Evolutionary conservation across 1,140 invertebrate species (phyloP).

Genomic region (Chrysomallon squamiferum): DNA sequence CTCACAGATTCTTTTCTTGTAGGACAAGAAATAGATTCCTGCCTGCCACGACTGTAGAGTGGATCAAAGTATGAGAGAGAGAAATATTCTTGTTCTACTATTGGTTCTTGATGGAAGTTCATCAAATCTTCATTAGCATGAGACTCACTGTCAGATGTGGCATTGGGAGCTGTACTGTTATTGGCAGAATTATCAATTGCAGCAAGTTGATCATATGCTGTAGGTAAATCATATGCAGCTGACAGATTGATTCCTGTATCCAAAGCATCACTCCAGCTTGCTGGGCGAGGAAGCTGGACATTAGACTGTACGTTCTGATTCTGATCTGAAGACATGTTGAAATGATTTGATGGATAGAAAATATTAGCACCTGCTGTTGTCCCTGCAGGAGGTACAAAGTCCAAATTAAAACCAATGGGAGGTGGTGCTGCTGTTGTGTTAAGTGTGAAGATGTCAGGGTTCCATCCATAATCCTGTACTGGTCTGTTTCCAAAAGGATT

Average conservation of each 20-base stretch:
- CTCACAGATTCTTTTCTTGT: conserved; percentile 8
- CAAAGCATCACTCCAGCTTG: conserved; percentile 14
- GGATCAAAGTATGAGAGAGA: conserved; percentile 56
- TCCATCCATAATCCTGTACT: background rate
- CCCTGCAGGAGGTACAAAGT: background rate
- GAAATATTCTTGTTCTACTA: conserved; percentile 51
- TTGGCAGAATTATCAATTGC: too few species aligned
- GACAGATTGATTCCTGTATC: conserved; percentile 2
- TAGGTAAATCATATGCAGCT: conserved; percentile 15
- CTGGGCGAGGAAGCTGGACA: conserved; percentile 12
- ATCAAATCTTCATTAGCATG: conserved; percentile 34
- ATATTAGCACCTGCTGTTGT: background rate
- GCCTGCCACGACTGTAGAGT: conserved; percentile 40
- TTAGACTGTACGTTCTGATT: background rate
- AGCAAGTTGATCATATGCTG: conserved; percentile 19
- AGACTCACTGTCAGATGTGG: conserved; percentile 13
- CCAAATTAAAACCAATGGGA: conserved; percentile 4
- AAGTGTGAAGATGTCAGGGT: background rate
- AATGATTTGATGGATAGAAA: background rate
- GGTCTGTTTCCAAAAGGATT: background rate
- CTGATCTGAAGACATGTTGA: background rate
- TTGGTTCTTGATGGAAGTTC: conserved; percentile 25
- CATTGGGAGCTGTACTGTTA: conserved; percentile 1
- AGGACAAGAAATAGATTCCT: conserved; percentile 30
- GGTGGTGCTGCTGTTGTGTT: background rate